Conservation (phyloP, 2,888 invertebrate genomes). For the Apodemia duryi region DNA sequence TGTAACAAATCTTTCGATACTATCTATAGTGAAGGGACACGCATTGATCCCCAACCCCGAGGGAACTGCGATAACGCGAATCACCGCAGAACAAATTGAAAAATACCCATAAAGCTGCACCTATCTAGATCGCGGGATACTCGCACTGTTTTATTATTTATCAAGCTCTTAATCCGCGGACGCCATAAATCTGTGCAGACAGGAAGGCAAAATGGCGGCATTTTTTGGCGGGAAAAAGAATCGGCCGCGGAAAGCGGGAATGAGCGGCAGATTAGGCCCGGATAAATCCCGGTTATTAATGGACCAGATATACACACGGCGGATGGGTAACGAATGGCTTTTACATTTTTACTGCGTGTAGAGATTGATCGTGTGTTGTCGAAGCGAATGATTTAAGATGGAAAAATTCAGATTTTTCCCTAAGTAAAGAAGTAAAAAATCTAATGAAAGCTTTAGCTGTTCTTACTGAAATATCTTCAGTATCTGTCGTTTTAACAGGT, state of each 20-base stretch:
- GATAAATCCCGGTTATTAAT: constrained; percentile 75
- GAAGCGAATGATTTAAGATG: neutral
- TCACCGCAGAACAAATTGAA: constrained; percentile 56
- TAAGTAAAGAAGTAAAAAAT: too few species aligned
- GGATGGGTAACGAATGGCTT: constrained; percentile 62
- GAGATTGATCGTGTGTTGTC: constrained; percentile 25
- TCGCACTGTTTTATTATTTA: constrained; percentile 55
- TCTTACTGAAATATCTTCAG: too few species aligned
- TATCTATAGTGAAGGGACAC: constrained; percentile 11
- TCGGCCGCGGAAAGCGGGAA: constrained; percentile 74
- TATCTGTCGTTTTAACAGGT: too few species aligned
- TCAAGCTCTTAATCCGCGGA: constrained; percentile 58
- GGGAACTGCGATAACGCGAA: constrained; percentile 17
- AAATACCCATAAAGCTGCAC: constrained; percentile 57
- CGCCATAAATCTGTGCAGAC: constrained; percentile 66
- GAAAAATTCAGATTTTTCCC: too few species aligned
- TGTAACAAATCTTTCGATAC: constrained; percentile 4
- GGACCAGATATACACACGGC: constrained; percentile 68
- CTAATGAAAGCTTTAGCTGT: too few species aligned
- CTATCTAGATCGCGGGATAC: constrained; percentile 30
- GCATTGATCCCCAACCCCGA: neutral
- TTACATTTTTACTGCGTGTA: constrained; percentile 19
- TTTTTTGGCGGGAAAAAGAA: constrained; percentile 70
- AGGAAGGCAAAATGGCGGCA: constrained; percentile 57
- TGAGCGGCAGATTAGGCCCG: constrained; percentile 72